Evolutionary conservation across 2,888 invertebrate species (phyloP).

Genomic region (Antitype chi): DNA sequence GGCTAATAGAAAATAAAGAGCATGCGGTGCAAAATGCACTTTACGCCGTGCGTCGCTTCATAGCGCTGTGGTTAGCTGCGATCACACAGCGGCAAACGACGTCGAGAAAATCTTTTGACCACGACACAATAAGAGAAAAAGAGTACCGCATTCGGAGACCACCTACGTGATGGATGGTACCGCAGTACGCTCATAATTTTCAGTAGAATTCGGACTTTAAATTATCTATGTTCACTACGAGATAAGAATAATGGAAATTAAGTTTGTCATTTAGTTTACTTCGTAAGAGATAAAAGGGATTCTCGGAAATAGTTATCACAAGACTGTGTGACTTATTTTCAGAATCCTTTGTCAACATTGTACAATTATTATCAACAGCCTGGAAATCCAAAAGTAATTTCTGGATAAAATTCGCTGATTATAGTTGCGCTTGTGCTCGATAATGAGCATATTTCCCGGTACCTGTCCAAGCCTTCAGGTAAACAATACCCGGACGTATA

Average conservation of each 20-base stretch:
- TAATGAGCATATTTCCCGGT: background rate
- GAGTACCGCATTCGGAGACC: constrained; percentile 19
- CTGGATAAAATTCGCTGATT: background rate
- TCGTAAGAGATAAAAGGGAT: background rate
- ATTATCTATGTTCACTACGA: constrained; percentile 35
- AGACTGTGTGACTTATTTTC: background rate
- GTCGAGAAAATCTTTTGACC: constrained; percentile 62
- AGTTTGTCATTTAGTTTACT: background rate
- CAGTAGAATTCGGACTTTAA: constrained; percentile 14
- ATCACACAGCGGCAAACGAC: constrained; percentile 53
- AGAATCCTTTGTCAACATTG: constrained; percentile 3
- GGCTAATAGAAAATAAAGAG: constrained; percentile 66
- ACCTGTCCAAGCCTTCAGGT: background rate
- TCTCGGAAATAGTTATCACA: constrained; percentile 1
- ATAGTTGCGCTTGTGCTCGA: background rate
- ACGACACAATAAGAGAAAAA: constrained; percentile 46
- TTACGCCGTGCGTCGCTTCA: constrained; percentile 59
- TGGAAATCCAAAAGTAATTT: background rate
- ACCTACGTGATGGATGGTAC: constrained; percentile 36
- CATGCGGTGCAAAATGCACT: constrained; percentile 66
- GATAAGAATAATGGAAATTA: constrained; percentile 15
- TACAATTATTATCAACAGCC: background rate
- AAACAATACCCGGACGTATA: background rate
- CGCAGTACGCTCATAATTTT: constrained; percentile 48
- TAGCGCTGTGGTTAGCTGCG: constrained; percentile 62